These are phyloP conservation scores for Hassar affinis DNA, from an alignment of 2,113 vertebrate genomes.

Conservation along the genomic window DNA sequence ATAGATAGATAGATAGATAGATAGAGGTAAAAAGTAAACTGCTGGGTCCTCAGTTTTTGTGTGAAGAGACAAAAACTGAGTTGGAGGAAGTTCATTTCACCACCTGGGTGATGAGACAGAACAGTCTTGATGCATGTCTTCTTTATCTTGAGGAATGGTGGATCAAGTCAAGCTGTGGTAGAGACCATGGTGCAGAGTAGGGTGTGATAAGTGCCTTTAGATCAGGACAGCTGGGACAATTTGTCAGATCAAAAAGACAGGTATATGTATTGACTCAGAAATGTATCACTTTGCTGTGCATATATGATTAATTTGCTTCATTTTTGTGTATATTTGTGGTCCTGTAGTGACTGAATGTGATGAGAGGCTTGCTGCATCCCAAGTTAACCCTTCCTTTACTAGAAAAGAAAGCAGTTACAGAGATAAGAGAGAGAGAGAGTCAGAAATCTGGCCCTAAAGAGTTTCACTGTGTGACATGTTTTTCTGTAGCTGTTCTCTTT, in stretches of 20 bases:
- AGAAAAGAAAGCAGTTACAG: not conserved
- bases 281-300: not conserved
- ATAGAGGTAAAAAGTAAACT: not conserved
- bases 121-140: not conserved
- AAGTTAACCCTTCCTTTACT: constrained; percentile 1
- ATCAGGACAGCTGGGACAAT: not conserved
- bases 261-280: not conserved
- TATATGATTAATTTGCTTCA: not conserved
- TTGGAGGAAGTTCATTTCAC: too few species aligned
- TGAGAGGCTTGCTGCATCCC: constrained; percentile 1
- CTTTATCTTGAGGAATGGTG: not conserved
- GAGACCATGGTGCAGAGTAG: constrained; percentile 1
- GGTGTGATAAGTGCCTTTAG: constrained; percentile 8
- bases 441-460: not conserved
- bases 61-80: too few species aligned
- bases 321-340: not conserved
- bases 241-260: not conserved
- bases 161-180: not conserved
- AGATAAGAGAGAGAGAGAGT: constrained; percentile 2
- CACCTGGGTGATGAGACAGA: not conserved
- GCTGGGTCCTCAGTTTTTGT: not conserved
- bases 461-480: not conserved
- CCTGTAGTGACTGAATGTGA: constrained; percentile 13
- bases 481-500: constrained; percentile 9
- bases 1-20: not conserved